Evolutionary conservation across 2,113 vertebrate species (phyloP), one percentile per base, ranked within the genome.

Genomic region (Ictidomys tridecemlineatus): DNA sequence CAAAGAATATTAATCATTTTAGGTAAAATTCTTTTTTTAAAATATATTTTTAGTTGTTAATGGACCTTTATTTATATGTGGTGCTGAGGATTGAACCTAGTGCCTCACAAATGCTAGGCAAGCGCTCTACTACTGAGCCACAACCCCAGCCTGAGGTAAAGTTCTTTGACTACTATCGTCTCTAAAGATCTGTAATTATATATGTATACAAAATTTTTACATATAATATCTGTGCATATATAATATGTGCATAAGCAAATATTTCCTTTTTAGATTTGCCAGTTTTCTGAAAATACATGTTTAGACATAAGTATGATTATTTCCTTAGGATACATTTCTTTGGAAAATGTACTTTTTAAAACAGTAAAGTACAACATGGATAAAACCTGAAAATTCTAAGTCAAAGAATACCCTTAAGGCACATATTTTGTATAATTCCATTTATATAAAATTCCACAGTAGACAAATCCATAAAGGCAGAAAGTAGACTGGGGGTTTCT

Each of bases 191-290:
- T 56, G 6, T 17, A 51, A 26, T 39, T 28, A n/a, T 42, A 70
- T 58, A 34, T 48, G 28, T 20, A 22, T 16, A 8, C 10, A 73
- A 73, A 2, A 73, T 37, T 37, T 42, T 39, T 45, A 76, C 10
- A 74, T 51, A 28, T 61, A 89, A 61, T 22, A 58, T 13, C 26
- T 70, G 67, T 39, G 34, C 2, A 20, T 39, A 74, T 32, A 14
- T 58, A 51, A 48, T 16, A 82, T 74, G n/a, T 28, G 94, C 3
- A 80, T 39, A 97, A 94, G 39, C n/a, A n/a, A 63, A 58, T 32
- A 90, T 79, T 86, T 91, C 39, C 17, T 34, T 92, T 93, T 63
- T 61, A 93, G 63, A 74, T 70, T 82, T 90, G 7, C 69, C 89
- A 76, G 63, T 34, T 91, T 67, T 91, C 83, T 73, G 45, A 86